phyloP scores from a whole-genome alignment of 2,888 invertebrate genomes.

The Copidosoma aretas region DNA sequence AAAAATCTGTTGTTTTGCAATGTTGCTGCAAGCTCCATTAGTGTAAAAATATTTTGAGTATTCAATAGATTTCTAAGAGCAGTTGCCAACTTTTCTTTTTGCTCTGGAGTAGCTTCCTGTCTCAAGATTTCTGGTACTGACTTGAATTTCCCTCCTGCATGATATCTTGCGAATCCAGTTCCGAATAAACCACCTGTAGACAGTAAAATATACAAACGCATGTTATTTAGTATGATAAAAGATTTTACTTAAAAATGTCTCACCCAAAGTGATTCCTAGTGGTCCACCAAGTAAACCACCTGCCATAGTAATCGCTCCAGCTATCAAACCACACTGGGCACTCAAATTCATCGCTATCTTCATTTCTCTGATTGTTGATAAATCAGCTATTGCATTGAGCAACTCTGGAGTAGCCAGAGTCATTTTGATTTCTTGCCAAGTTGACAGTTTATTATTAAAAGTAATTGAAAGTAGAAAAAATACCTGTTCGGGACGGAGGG shows the following conservation, averaged over 20 bases:
- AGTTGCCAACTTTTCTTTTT: constrained; percentile 36
- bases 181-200: constrained; percentile 39
- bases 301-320: constrained; percentile 24
- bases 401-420: constrained; percentile 31
- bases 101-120: constrained; percentile 32
- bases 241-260: background rate
- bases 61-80: constrained; percentile 33
- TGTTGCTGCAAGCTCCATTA: constrained; percentile 28
- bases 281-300: constrained; percentile 41
- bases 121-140: constrained; percentile 42
- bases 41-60: constrained; percentile 36
- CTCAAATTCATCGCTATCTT: constrained; percentile 31
- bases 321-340: constrained; percentile 35
- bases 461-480: too few species aligned
- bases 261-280: constrained; percentile 41
- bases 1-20: constrained; percentile 26
- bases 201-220: background rate
- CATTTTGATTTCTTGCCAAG: constrained; percentile 20
- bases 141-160: constrained; percentile 38
- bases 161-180: constrained; percentile 23
- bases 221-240: background rate
- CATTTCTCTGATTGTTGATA: constrained; percentile 39
- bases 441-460: too few species aligned
- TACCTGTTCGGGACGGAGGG: too few species aligned
- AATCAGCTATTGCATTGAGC: constrained; percentile 33